Evolutionary conservation across 2,888 invertebrate species (phyloP), one percentile per base, ranked within the genome.

Genomic region (Thereva nobilitata): DNA sequence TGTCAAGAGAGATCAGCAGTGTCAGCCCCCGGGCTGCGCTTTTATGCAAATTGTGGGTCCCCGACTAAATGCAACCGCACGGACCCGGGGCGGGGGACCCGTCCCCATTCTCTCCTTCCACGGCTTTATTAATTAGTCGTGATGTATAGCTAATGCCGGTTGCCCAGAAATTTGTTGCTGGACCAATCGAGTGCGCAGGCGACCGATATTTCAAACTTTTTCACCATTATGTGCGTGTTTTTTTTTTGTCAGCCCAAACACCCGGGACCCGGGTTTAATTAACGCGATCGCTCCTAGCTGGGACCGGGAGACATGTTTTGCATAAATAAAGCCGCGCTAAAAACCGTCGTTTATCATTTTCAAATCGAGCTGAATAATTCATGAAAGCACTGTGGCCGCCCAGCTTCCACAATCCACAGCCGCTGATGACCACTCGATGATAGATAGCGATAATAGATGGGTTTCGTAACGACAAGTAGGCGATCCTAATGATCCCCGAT

Each of bases 401-500:
- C 50, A 42, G 61, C 50, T 50, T 50, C 10, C 37, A 49, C 50
- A 61, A 61, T 61, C 23, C 23, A 23, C 23, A 23, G 23, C 23
- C 23, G 23, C 2, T 61, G 61, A 61, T 61, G 54, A 63, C 47
- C 67, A 61, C 40, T 49, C 56, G 56, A 67, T 67, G 67, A 64
- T 64, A 67, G 64, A 64, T 44, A 50, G 56, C 50, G 67, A 64
- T 64, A 64, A 64, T 67, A 64, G 47, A 53, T 64, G 56, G 50
- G 34, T 67, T 67, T 67, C 54, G 64, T 64, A 64, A 64, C 52
- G 67, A 67, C 67, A 67, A 64, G 64, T 64, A 67, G 67, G 67
- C 64, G 67, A 67, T 57, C 49, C 64, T 67, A 67, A 67, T 55
- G 67, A 67, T 67, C 23, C 23, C 61, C 12, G 49, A 52, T 59